phyloP scores from a whole-genome alignment of 2,113 vertebrate genomes.

The Callospermophilus lateralis region DNA sequence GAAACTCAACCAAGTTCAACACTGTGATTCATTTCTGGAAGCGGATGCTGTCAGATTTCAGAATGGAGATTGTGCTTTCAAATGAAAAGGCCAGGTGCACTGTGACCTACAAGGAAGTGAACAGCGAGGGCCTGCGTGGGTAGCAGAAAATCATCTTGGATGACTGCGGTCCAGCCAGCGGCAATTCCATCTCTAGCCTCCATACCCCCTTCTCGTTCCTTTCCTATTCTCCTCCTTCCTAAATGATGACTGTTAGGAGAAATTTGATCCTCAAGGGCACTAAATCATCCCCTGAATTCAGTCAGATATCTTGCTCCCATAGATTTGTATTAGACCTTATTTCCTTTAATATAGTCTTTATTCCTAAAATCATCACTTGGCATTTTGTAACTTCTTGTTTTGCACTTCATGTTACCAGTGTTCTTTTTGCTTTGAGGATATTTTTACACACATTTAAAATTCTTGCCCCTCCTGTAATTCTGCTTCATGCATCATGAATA shows the following conservation, averaged over 20 bases:
- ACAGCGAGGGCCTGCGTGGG: neutral
- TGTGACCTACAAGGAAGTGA: neutral
- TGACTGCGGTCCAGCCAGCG: neutral
- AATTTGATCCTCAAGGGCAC: neutral
- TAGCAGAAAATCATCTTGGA: neutral
- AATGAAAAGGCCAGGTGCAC: neutral
- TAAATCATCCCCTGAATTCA: neutral
- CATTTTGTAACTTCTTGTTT: neutral
- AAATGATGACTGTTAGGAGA: neutral
- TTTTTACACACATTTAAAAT: neutral
- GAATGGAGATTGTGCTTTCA: constrained; percentile 13
- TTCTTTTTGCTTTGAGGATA: neutral
- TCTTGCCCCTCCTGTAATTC: neutral
- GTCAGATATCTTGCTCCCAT: neutral
- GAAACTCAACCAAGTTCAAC: neutral
- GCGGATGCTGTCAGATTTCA: neutral
- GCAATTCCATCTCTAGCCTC: neutral
- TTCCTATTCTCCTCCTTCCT: neutral
- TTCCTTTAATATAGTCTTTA: neutral
- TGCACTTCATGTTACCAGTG: neutral
- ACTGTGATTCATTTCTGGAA: neutral
- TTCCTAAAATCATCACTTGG: neutral
- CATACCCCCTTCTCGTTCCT: neutral
- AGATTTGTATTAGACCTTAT: neutral
- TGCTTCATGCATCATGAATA: neutral